Percentiles rank a stretch among this genome's conserved stretches.
Evolutionary conservation across 2,113 vertebrate species (phyloP).

Genomic region (Setophaga petechia): DNA sequence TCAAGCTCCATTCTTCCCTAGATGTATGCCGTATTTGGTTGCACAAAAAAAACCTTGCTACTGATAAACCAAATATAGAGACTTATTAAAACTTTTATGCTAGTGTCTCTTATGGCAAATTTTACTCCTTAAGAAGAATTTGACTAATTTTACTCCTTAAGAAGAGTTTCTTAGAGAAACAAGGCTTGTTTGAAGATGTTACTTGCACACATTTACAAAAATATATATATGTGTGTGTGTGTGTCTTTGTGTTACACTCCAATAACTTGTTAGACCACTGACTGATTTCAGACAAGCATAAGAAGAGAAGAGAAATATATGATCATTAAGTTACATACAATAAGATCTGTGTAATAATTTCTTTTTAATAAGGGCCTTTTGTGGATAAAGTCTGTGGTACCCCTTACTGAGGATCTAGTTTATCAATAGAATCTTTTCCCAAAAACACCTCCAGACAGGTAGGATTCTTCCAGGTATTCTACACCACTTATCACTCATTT

Average conservation of each 20-base stretch:
- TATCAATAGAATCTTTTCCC: not conserved
- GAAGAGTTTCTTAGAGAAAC: not conserved
- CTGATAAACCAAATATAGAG: not conserved
- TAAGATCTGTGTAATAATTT: not conserved
- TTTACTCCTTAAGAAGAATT: not conserved
- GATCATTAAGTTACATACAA: not conserved
- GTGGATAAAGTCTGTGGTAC: not conserved
- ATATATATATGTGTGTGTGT: fast-evolving
- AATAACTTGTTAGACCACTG: not conserved
- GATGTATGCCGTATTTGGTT: not conserved
- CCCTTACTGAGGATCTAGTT: not conserved
- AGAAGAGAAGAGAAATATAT: not conserved
- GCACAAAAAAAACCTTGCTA: not conserved
- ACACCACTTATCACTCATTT: not conserved
- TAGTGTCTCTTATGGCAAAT: not conserved
- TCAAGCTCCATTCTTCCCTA: not conserved
- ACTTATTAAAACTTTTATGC: not conserved
- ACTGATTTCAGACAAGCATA: not conserved
- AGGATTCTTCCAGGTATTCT: not conserved
- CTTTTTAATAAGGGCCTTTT: not conserved
- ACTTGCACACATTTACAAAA: not conserved
- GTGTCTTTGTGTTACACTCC: not conserved
- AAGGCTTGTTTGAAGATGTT: not conserved
- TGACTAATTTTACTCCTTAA: not conserved
- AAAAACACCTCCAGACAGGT: not conserved